phyloP scores from a whole-genome alignment of 1,140 invertebrate species.

The Eurosta solidaginis region DNA sequence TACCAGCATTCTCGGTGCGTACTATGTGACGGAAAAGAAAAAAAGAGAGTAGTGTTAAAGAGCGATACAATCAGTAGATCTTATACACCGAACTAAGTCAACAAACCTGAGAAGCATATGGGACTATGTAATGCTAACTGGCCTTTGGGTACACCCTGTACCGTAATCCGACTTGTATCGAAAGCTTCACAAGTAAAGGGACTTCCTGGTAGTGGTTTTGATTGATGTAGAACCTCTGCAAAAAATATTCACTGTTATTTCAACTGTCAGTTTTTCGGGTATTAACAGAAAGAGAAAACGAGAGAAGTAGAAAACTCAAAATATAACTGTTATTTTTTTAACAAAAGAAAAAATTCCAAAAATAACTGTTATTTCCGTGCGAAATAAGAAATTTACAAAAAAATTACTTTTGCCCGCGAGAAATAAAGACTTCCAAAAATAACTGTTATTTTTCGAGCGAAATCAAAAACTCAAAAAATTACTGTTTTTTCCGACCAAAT shows the following conservation, averaged over 20 bases:
- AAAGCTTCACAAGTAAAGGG: constrained; percentile 96
- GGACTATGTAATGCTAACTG: constrained; percentile 83
- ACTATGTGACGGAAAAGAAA: constrained; percentile 66
- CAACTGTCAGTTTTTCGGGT: too few relatives aligned
- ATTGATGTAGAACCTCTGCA: constrained; percentile 85
- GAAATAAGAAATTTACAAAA: too few relatives aligned
- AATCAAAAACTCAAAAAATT: too few relatives aligned
- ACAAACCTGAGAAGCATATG: constrained; percentile 79
- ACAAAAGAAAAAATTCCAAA: too few relatives aligned
- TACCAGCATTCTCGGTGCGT: constrained; percentile 82
- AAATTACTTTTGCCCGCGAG: too few relatives aligned
- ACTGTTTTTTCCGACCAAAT: too few relatives aligned
- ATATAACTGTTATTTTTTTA: too few relatives aligned
- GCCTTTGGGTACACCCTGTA: constrained; percentile 76
- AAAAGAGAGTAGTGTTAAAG: neutral
- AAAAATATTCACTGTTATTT: constrained; percentile 31
- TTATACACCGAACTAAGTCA: constrained; percentile 6
- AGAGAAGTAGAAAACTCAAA: too few relatives aligned
- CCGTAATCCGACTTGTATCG: constrained; percentile 79
- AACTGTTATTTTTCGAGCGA: too few relatives aligned
- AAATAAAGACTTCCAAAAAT: too few relatives aligned
- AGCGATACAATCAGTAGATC: neutral
- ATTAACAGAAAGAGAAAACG: too few relatives aligned
- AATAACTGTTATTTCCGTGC: too few relatives aligned
- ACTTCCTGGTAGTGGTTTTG: constrained; percentile 89